A percentile compares a stretch with the other conserved stretches of the same genome.
Conservation (phyloP, 2,888 invertebrate species). For the Rhagonycha fulva region DNA sequence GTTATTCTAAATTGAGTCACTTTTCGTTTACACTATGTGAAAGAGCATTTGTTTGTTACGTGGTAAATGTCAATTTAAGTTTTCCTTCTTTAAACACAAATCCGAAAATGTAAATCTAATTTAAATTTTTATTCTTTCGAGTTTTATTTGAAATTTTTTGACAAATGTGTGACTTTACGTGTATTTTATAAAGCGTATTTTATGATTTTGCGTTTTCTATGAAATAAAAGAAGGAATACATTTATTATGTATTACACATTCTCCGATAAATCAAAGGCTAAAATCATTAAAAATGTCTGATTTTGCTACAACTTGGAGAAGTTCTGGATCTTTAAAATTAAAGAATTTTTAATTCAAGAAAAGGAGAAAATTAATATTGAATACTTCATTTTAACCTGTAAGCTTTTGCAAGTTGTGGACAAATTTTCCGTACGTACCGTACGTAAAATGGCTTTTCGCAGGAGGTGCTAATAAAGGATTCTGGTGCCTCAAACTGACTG, state of each 20-base stretch:
- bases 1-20: slow-evolving; percentile 29
- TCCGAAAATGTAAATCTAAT: neutral
- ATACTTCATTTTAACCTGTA: too few relatives aligned
- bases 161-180: neutral
- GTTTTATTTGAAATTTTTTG: neutral
- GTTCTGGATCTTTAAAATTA: neutral
- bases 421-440: too few relatives aligned
- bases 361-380: too few relatives aligned
- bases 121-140: neutral
- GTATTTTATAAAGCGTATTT: neutral
- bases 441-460: too few relatives aligned
- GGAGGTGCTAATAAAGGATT: too few relatives aligned
- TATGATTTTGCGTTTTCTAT: neutral
- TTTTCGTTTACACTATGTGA: slow-evolving; percentile 18
- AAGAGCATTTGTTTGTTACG: neutral
- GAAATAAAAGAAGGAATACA: neutral
- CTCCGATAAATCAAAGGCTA: neutral
- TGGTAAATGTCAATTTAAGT: neutral
- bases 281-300: neutral
- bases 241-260: neutral
- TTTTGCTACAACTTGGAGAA: neutral
- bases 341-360: too few relatives aligned
- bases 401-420: too few relatives aligned
- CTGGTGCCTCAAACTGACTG: too few relatives aligned
- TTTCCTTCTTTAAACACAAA: neutral